phyloP scores from a whole-genome alignment of 2,113 vertebrate species.

The Thamnaconus septentrionalis region DNA sequence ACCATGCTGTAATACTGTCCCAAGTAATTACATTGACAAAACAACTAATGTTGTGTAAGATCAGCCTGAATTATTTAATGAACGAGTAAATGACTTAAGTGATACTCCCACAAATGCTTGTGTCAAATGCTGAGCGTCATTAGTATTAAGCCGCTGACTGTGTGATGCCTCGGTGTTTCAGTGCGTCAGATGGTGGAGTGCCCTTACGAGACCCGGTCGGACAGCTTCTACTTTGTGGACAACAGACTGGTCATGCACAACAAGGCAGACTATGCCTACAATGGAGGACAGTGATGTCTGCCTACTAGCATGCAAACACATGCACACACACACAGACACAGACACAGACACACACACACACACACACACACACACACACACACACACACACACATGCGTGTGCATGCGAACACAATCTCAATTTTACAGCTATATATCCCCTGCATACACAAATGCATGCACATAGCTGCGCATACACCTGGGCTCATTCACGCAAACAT shows the following conservation, averaged over 20 bases:
- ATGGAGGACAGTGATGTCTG: constrained; percentile 83
- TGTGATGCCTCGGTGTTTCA: constrained; percentile 59
- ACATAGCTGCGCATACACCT: constrained; percentile 4
- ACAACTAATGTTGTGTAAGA: too few species aligned
- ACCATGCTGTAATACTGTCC: too few species aligned
- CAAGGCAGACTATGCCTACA: constrained; percentile 94
- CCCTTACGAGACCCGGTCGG: constrained; percentile 91
- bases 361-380: not conserved
- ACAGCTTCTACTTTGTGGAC: constrained; percentile 95
- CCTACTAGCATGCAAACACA: constrained; percentile 8
- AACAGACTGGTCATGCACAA: constrained; percentile 97
- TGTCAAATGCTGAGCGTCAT: too few species aligned
- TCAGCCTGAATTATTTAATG: too few species aligned
- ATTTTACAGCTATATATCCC: not conserved
- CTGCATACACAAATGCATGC: constrained; percentile 15
- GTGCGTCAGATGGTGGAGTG: constrained; percentile 92
- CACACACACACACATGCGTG: too few species aligned
- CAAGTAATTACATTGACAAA: too few species aligned
- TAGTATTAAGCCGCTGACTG: constrained; percentile 5
- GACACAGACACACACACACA: not conserved
- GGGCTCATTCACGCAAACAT: not conserved
- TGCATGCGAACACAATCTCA: too few species aligned
- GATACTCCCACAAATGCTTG: too few species aligned
- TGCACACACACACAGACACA: constrained; percentile 11
- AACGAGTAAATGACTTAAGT: too few species aligned